Base-by-base conservation (phyloP, 2,888 invertebrate species). In the Rugalucina vietnamica region DNA sequence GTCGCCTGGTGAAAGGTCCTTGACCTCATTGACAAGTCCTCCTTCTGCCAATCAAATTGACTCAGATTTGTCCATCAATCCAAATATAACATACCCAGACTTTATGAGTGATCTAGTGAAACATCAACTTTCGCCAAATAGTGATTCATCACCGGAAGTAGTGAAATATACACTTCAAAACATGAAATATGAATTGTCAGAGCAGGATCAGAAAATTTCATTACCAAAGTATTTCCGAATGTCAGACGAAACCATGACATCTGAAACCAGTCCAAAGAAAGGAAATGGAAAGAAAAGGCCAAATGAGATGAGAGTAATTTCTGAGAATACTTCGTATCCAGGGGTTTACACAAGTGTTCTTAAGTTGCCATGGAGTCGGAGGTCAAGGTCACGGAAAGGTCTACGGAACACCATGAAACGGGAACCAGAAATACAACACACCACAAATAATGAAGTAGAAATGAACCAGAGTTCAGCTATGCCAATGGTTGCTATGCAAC, bases 321-420 rank as follows among this genome's bases (percentile, higher is more conserved):
- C 91, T 0, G 93, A 93, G 69, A 93, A 91, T 75, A 92, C 90
- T 0, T 85, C 90, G 0, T 91, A 90, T 65, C 92, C 91, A 4
- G 93, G 93, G 0, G 92, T 93, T 8, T 93, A 93, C 83, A 93
- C 93, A 18, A 93, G 93, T 79, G 92, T 92, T 65, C 87, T 93
- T 60, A 93, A 93, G 80, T 88, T 93, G 12, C 92, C 93, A 12
- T 93, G 92, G 91, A 92, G 92, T 86, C 83, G 91, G 27, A 82
- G 93, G 54, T 90, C 92, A n/a, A 82, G 93, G 65, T 65, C 65
- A 65, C 27, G 65, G 21, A 65, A 65, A 65, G 34, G 34, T 1
- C 12, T 72, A 14, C 50, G 79, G 27, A 50, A 70, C 14, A 29
- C 74, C 5, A 29, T 57, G 14, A 75, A 70, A 0, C 60, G 54